Base-by-base conservation (phyloP, 2,888 invertebrate species). In the Octonoba sinensis region DNA sequence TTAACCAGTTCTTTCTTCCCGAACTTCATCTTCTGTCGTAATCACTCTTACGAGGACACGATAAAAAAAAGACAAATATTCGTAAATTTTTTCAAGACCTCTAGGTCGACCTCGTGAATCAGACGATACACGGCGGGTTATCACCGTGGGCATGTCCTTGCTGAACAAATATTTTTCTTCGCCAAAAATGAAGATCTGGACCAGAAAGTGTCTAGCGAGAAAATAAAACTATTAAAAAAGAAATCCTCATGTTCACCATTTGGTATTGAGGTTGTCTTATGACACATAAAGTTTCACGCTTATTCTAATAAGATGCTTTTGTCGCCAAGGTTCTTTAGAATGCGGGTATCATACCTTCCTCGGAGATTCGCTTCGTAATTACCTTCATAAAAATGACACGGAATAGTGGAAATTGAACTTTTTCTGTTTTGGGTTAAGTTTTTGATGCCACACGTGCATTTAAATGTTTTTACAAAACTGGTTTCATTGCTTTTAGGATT, bases 11-110 rank as follows among this genome's bases (percentile, higher is more conserved):
- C 60, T 66, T 65, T 49, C 22, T 65, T 22, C 12, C 15, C 49
- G 59, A 51, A 65, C 59, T 36, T 54, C n/a, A n/a, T 36, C 18
- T 71, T 56, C 56, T 71, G 71, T 72, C 51, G 72, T 51, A 59
- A 72, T 78, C 59, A 27, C 46, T 78, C 71, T 78, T 78, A 49
- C 51, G 8, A 22, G 65, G 49, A 24, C 69, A 36, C 24, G 54
- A 51, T 27, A 18, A 18, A 20, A 22, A 74, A 47, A 65, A 56
- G 47, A 74, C 46, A 73, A 73, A 62, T 27, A 13, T 16, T 46
- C 71, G 78, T 72, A 78, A 78, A 78, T 78, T 72, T 72, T 36
- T 66, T 66, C 71, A 44, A 13, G 78, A 78, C 72, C 71, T 78
- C 71, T 62, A 44, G 47, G 46, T n/a, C 49, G 78, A 72, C 71